These are phyloP conservation scores for Zaprionus capensis DNA, from an alignment of 1,140 invertebrate genomes.

Conservation along the genomic window DNA sequence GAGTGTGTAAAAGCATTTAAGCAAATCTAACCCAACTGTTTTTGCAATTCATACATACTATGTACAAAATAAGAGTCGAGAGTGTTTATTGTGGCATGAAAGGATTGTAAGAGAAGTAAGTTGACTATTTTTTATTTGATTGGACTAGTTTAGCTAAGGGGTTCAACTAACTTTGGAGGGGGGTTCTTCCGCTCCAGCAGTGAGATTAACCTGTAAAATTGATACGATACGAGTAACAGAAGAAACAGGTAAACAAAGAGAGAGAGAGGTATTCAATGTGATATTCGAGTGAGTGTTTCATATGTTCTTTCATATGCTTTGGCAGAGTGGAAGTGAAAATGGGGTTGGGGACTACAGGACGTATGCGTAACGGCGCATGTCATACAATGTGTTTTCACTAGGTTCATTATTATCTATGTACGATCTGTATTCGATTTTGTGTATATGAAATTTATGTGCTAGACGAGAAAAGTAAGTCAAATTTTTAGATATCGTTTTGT, in stretches of 20 bases:
- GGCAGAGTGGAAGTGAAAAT: too few relatives aligned
- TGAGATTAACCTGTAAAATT: slow-evolving; percentile 84
- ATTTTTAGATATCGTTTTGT: background rate
- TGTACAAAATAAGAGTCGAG: background rate
- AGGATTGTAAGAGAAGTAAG: background rate
- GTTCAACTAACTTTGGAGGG: slow-evolving; percentile 82
- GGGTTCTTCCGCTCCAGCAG: slow-evolving; percentile 83
- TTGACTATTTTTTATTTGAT: background rate
- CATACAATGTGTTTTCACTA: slow-evolving; percentile 22
- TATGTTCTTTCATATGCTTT: slow-evolving; percentile 3
- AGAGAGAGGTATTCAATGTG: slow-evolving; percentile 3
- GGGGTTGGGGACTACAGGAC: slow-evolving; percentile 22
- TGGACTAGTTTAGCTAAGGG: slow-evolving; percentile 15
- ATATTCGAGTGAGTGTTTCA: slow-evolving; percentile 7
- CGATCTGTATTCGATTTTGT: slow-evolving; percentile 1
- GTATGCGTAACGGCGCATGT: slow-evolving; percentile 44
- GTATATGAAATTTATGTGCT: slow-evolving; percentile 21
- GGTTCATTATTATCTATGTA: slow-evolving; percentile 4
- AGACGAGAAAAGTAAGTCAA: slow-evolving; percentile 13
- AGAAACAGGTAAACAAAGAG: background rate
- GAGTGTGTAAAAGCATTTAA: slow-evolving; percentile 5
- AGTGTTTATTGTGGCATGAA: background rate
- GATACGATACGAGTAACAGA: slow-evolving; percentile 47
- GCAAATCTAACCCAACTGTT: slow-evolving; percentile 14
- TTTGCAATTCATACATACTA: background rate